Conservation (phyloP, 2,113 vertebrate genomes). For the Gymnarchus niloticus region DNA sequence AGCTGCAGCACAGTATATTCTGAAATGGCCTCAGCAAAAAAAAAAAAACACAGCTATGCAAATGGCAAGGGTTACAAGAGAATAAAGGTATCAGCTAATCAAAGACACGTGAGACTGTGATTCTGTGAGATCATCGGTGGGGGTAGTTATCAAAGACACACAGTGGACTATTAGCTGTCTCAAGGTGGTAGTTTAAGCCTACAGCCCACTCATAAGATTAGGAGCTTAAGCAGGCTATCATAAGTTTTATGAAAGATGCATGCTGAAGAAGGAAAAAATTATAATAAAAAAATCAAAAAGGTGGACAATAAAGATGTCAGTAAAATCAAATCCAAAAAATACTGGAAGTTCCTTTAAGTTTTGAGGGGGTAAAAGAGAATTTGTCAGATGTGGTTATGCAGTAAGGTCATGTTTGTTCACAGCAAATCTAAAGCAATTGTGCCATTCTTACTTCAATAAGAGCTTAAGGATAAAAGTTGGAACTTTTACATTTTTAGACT, state of each 20-base stretch:
- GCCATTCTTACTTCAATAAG: not conserved
- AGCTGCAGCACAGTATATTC: not conserved
- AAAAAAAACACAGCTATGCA: not conserved
- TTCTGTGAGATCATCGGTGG: not conserved
- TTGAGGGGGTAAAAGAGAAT: not conserved
- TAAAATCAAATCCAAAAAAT: not conserved
- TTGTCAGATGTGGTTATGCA: not conserved
- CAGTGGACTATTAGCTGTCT: not conserved
- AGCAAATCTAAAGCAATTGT: not conserved
- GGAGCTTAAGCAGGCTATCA: too few relatives aligned
- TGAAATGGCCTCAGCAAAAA: not conserved
- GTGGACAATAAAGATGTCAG: not conserved
- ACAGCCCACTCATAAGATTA: too few relatives aligned
- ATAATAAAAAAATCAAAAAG: not conserved
- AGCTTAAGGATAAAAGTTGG: not conserved
- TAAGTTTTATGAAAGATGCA: too few relatives aligned
- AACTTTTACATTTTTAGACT: not conserved
- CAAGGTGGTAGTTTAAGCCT: not conserved
- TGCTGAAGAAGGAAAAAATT: too few relatives aligned
- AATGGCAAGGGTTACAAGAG: not conserved
- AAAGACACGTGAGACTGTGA: not conserved
- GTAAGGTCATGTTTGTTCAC: not conserved
- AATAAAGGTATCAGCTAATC: not conserved
- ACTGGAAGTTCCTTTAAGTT: not conserved
- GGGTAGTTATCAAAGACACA: not conserved